Conservation (phyloP, 2,113 vertebrate genomes). For the Marmota monax region DNA sequence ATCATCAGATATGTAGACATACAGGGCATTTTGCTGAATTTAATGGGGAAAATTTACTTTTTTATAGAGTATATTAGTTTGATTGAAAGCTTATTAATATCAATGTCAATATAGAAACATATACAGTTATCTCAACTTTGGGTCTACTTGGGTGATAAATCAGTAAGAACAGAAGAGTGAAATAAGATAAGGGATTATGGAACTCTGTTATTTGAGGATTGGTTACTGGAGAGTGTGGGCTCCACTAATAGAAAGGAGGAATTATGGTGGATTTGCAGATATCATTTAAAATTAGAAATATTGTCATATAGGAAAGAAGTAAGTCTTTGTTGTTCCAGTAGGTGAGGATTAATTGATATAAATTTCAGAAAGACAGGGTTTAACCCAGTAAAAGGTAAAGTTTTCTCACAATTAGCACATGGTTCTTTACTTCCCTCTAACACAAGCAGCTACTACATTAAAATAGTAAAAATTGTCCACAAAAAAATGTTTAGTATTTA, state of each 20-base stretch:
- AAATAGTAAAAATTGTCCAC: not conserved
- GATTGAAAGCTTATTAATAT: constrained; percentile 30
- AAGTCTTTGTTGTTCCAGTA: not conserved
- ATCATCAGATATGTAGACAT: not conserved
- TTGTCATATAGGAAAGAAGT: not conserved
- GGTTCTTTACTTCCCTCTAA: not conserved
- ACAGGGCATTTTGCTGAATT: not conserved
- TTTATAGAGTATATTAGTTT: not conserved
- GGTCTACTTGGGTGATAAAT: not conserved
- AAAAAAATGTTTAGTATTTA: constrained; percentile 21
- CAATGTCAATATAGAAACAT: not conserved
- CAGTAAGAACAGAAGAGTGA: not conserved
- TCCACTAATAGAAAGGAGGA: not conserved
- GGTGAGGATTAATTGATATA: not conserved
- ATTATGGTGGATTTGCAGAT: not conserved
- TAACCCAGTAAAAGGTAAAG: not conserved
- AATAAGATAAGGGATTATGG: not conserved
- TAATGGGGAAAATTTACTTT: not conserved
- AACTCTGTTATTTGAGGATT: not conserved
- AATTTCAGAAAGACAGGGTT: not conserved
- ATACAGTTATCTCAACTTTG: constrained; percentile 36
- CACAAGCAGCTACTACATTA: not conserved
- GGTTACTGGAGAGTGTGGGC: not conserved
- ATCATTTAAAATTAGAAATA: constrained; percentile 5
- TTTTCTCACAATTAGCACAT: not conserved